Conservation (phyloP, 2,113 vertebrate species). For the Neolamprologus fasciatus region DNA sequence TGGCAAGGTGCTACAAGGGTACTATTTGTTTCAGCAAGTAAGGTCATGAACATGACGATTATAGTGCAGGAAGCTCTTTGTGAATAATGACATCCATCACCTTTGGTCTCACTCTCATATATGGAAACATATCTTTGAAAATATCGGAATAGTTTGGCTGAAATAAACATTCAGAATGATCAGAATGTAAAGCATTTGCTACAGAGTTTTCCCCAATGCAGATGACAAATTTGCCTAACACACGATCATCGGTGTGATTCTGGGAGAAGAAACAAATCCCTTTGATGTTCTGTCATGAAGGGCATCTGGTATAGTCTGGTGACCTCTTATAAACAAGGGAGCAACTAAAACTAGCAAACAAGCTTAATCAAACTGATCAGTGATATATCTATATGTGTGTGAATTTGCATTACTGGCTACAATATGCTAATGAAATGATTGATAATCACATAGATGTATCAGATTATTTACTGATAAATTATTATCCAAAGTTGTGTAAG, state of each 20-base stretch:
- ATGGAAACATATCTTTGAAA: neutral
- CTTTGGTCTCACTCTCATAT: neutral
- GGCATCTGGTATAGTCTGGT: neutral
- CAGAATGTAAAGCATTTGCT: neutral
- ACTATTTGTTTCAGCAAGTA: constrained; percentile 11
- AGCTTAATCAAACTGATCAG: neutral
- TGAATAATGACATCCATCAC: constrained; percentile 35
- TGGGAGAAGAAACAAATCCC: neutral
- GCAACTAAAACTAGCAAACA: neutral
- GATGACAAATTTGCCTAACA: neutral
- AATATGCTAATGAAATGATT: neutral
- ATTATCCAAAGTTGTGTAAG: neutral
- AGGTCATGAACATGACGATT: constrained; percentile 28
- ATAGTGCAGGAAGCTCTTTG: constrained; percentile 18
- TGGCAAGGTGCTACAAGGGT: neutral
- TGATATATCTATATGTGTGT: neutral
- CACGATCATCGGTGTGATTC: neutral
- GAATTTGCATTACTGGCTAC: neutral
- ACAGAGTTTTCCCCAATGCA: neutral
- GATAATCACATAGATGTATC: neutral
- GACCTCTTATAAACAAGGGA: neutral
- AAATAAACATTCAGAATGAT: neutral
- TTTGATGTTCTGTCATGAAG: neutral
- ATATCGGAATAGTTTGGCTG: neutral
- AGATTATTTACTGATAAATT: neutral